These are phyloP conservation scores for Cygnus buccinator DNA, from an alignment of 2,113 vertebrate species.

Conservation along the genomic window DNA sequence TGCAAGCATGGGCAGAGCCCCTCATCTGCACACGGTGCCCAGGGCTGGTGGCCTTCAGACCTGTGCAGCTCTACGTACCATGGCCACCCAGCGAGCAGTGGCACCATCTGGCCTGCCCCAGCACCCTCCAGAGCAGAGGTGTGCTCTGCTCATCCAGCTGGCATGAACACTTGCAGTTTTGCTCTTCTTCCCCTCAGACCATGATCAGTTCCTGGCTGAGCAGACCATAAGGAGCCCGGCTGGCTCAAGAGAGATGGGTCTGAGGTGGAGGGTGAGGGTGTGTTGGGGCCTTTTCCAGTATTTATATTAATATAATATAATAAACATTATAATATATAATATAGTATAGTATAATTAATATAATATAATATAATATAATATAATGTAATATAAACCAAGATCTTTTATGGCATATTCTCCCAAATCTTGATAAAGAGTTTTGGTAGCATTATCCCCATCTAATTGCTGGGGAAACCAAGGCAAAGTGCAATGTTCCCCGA, in stretches of 20 bases:
- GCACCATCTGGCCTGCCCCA: too few species aligned
- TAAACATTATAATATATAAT: neutral
- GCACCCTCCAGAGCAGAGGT: too few species aligned
- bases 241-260: neutral
- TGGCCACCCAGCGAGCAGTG: too few species aligned
- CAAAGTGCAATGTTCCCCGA: neutral
- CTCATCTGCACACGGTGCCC: neutral
- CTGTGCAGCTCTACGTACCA: rapidly evolving
- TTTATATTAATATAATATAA: neutral
- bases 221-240: neutral
- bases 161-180: neutral
- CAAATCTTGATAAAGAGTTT: neutral
- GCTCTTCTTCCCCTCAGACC: neutral
- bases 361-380: neutral
- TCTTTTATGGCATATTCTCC: neutral
- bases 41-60: neutral
- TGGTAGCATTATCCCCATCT: neutral
- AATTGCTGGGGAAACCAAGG: neutral
- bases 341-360: neutral
- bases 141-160: neutral
- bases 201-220: neutral
- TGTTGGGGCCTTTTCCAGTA: neutral
- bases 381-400: neutral
- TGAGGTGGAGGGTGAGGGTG: neutral
- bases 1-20: neutral